These are phyloP conservation scores for Drosophila bocki DNA, from an alignment of 1,140 invertebrate genomes.

Conservation along the genomic window DNA sequence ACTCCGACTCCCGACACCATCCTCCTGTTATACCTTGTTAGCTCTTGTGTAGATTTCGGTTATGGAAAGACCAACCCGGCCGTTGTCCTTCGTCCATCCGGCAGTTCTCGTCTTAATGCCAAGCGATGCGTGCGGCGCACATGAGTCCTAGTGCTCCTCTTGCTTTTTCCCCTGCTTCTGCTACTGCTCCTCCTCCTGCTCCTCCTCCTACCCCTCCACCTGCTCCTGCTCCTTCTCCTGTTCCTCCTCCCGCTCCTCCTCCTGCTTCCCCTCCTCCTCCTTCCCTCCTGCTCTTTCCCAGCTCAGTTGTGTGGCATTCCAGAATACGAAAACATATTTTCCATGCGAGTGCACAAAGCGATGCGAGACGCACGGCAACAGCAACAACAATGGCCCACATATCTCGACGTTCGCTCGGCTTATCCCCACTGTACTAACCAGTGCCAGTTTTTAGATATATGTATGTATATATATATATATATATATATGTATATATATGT, in stretches of 20 bases:
- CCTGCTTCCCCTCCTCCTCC: not conserved
- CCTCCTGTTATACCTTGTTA: slow-evolving; percentile 70
- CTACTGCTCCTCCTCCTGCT: not conserved
- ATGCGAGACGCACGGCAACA: slow-evolving; percentile 55
- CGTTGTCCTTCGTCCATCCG: not conserved
- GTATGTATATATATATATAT: not conserved
- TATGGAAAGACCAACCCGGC: slow-evolving; percentile 15
- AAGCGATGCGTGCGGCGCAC: slow-evolving; percentile 61
- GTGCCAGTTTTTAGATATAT: not conserved
- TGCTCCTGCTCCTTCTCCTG: not conserved
- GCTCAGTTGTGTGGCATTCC: slow-evolving; percentile 65
- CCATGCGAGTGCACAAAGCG: slow-evolving; percentile 78
- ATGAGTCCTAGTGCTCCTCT: slow-evolving; percentile 2
- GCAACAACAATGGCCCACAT: slow-evolving; percentile 39
- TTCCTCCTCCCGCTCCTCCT: not conserved
- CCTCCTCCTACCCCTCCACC: slow-evolving; percentile 5
- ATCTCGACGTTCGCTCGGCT: slow-evolving; percentile 35
- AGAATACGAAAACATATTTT: slow-evolving; percentile 80
- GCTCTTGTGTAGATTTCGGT: slow-evolving; percentile 65
- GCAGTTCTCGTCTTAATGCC: slow-evolving; percentile 40
- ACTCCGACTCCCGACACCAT: not conserved
- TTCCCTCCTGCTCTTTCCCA: slow-evolving; percentile 7
- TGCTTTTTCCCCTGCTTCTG: not conserved
- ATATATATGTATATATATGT: not conserved
- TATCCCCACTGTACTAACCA: slow-evolving; percentile 17